These are phyloP conservation scores for Leptogaster cylindrica DNA, from an alignment of 2,888 invertebrate species.

Conservation along the genomic window DNA sequence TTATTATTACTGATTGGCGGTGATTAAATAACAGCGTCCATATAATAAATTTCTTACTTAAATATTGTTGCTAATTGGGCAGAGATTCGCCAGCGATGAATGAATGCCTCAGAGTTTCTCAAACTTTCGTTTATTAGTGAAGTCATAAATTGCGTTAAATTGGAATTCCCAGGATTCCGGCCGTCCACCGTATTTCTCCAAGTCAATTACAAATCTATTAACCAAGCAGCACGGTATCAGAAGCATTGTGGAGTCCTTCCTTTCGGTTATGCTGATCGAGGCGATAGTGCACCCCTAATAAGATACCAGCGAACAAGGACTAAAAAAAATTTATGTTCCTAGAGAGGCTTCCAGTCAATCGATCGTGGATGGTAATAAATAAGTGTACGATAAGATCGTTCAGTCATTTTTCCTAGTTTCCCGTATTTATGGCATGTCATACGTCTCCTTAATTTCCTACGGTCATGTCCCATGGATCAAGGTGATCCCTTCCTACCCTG, in stretches of 20 bases:
- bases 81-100: too few relatives aligned
- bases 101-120: too few relatives aligned
- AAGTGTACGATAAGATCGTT: conserved; percentile 36
- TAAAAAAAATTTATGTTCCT: background rate
- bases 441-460: conserved; percentile 39
- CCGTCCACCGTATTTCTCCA: conserved; percentile 13
- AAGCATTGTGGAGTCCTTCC: conserved; percentile 14
- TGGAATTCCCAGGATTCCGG: conserved; percentile 16
- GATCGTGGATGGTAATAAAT: conserved; percentile 35
- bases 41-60: too few relatives aligned
- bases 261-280: conserved; percentile 7
- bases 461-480: conserved; percentile 28
- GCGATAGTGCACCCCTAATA: conserved; percentile 9
- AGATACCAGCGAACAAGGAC: background rate
- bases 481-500: conserved; percentile 14
- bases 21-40: too few relatives aligned
- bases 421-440: conserved; percentile 38
- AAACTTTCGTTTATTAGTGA: too few relatives aligned
- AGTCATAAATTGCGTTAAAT: too few relatives aligned
- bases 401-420: conserved; percentile 38
- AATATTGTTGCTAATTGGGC: too few relatives aligned
- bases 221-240: conserved; percentile 19
- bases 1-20: too few relatives aligned
- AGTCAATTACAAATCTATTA: conserved; percentile 40
- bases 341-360: conserved; percentile 18